Evolutionary conservation across 2,888 invertebrate species (phyloP).

Genomic region (Drosophila nr. perissopoda): DNA sequence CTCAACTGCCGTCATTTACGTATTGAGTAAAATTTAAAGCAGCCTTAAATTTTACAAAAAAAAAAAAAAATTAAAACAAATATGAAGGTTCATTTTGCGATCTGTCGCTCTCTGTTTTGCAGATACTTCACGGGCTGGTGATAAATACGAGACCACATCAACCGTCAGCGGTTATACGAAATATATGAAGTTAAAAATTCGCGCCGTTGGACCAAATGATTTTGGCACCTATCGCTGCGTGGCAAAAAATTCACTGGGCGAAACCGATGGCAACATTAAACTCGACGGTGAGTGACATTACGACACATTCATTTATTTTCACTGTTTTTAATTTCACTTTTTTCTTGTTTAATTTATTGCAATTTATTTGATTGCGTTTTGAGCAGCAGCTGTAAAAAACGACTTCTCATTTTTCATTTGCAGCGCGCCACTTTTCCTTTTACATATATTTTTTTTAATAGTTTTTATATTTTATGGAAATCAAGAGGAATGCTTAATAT

Average conservation of each 20-base stretch:
- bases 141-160: constrained; percentile 94
- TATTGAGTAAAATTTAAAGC: constrained; percentile 31
- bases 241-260: constrained; percentile 95
- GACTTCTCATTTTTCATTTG: constrained; percentile 11
- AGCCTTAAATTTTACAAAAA: constrained; percentile 11
- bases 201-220: constrained; percentile 91
- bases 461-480: background rate
- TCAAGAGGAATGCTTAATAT: background rate
- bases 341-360: constrained; percentile 42
- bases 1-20: constrained; percentile 6
- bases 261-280: constrained; percentile 95
- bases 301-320: constrained; percentile 7
- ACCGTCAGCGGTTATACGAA: constrained; percentile 94
- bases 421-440: background rate
- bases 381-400: constrained; percentile 15
- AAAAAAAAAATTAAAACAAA: background rate
- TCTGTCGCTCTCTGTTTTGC: constrained; percentile 39
- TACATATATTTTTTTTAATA: background rate
- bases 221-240: constrained; percentile 96
- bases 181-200: constrained; percentile 95
- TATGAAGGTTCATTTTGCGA: constrained; percentile 1
- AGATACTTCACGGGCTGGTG: constrained; percentile 91
- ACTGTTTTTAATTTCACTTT: constrained; percentile 5
- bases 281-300: constrained; percentile 90
- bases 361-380: constrained; percentile 27